Conservation (phyloP, 2,888 invertebrate species). For the Heliconius cydno region DNA sequence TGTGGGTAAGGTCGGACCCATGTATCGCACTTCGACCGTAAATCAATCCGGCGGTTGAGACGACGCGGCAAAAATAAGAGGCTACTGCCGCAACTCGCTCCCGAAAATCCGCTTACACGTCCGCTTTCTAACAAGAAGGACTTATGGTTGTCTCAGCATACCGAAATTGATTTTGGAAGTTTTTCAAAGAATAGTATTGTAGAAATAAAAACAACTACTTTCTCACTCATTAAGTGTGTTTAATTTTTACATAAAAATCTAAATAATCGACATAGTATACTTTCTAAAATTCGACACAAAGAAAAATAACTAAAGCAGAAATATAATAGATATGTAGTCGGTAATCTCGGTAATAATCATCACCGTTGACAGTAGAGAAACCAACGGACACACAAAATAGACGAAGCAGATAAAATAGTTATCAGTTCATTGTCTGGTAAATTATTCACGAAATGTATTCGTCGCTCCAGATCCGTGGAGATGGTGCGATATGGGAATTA, state of each 20-base stretch:
- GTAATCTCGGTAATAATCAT: conserved; percentile 35
- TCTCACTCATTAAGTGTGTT: not conserved
- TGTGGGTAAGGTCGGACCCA: conserved; percentile 54
- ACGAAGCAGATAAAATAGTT: conserved; percentile 59
- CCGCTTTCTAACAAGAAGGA: conserved; percentile 47
- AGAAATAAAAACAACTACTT: not conserved
- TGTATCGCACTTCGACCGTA: conserved; percentile 74
- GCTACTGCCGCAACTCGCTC: conserved; percentile 52
- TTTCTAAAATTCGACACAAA: conserved; percentile 7
- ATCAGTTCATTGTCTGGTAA: conserved; percentile 77
- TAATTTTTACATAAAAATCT: not conserved
- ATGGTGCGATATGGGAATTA: conserved; percentile 77
- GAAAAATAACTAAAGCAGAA: not conserved
- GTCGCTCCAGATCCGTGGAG: conserved; percentile 74
- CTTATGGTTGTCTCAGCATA: conserved; percentile 42
- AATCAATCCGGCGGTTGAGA: conserved; percentile 76
- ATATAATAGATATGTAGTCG: not conserved
- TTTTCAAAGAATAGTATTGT: conserved; percentile 4
- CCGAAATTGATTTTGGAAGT: conserved; percentile 32
- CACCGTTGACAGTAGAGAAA: conserved; percentile 39
- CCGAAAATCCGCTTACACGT: conserved; percentile 52
- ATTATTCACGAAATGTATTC: conserved; percentile 80
- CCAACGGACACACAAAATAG: conserved; percentile 20
- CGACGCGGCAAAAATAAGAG: conserved; percentile 75
- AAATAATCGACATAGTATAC: not conserved